Percentiles rank a stretch among this genome's conserved stretches.
Evolutionary conservation across 2,888 invertebrate species (phyloP).

Genomic region (Xanthorhoe spadicearia): DNA sequence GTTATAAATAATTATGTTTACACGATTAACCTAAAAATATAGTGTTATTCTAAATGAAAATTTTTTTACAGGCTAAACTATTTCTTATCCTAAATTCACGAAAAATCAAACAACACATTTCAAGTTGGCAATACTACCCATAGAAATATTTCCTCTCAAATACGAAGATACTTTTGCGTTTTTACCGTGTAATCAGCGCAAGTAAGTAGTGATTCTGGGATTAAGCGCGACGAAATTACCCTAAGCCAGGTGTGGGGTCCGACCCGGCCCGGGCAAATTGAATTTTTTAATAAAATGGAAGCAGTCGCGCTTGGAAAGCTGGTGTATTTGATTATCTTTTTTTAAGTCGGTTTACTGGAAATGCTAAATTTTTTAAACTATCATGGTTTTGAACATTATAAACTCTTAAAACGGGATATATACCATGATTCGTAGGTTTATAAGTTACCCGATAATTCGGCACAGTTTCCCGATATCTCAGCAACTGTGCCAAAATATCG

Average conservation of each 20-base stretch:
- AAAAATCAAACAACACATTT: background rate
- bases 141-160: constrained; percentile 37
- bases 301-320: constrained; percentile 8
- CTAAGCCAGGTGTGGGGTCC: constrained; percentile 42
- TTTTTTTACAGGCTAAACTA: background rate
- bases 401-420: too few species aligned
- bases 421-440: too few species aligned
- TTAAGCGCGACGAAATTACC: constrained; percentile 59
- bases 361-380: background rate
- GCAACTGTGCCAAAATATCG: too few species aligned
- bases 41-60: background rate
- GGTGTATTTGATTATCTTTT: background rate
- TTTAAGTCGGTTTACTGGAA: background rate
- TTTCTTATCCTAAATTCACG: background rate
- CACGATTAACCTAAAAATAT: too few species aligned
- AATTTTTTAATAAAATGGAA: constrained; percentile 53
- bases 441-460: too few species aligned
- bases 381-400: too few species aligned
- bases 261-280: constrained; percentile 46
- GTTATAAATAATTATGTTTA: background rate
- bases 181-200: constrained; percentile 53
- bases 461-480: too few species aligned
- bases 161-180: constrained; percentile 38
- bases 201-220: constrained; percentile 58
- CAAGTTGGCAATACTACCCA: constrained; percentile 10